Conservation (phyloP, 2,888 invertebrate genomes). For the Polia nebulosa region DNA sequence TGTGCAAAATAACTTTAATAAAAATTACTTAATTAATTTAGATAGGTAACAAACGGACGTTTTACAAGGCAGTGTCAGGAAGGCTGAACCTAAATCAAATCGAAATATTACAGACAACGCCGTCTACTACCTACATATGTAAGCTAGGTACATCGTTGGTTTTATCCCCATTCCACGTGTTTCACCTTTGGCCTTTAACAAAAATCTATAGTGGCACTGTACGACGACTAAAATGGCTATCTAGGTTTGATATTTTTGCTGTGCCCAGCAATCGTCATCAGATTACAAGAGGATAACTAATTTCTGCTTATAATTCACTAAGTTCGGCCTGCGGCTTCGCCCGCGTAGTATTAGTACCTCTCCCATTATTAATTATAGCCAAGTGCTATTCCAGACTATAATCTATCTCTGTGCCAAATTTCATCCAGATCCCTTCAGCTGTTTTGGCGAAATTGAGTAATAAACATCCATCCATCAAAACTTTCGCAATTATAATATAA, state of each 20-base stretch:
- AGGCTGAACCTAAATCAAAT: slow-evolving; percentile 7
- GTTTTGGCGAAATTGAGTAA: too few species aligned
- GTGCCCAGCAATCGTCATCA: not conserved
- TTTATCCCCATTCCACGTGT: slow-evolving; percentile 19
- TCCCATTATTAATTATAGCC: too few species aligned
- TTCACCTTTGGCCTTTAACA: slow-evolving; percentile 29
- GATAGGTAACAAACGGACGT: not conserved
- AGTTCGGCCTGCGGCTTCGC: too few species aligned
- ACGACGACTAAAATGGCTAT: too few species aligned
- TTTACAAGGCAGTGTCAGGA: not conserved
- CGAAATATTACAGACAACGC: slow-evolving; percentile 9
- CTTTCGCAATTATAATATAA: too few species aligned
- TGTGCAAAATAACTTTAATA: too few species aligned
- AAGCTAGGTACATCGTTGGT: slow-evolving; percentile 11
- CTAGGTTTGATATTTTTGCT: not conserved
- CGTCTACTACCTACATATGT: not conserved
- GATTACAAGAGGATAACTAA: slow-evolving; percentile 17
- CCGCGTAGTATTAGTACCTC: too few species aligned
- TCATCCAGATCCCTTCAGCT: too few species aligned
- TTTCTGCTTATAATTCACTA: slow-evolving; percentile 28
- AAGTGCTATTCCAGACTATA: too few species aligned
- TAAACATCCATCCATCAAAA: too few species aligned
- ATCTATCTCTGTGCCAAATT: too few species aligned
- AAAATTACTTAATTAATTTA: too few species aligned
- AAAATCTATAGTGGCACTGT: slow-evolving; percentile 8